A percentile compares a stretch with the other conserved stretches of the same genome.
These are phyloP conservation scores for Cathartes aura DNA, from an alignment of 2,113 vertebrate genomes.

Conservation along the genomic window DNA sequence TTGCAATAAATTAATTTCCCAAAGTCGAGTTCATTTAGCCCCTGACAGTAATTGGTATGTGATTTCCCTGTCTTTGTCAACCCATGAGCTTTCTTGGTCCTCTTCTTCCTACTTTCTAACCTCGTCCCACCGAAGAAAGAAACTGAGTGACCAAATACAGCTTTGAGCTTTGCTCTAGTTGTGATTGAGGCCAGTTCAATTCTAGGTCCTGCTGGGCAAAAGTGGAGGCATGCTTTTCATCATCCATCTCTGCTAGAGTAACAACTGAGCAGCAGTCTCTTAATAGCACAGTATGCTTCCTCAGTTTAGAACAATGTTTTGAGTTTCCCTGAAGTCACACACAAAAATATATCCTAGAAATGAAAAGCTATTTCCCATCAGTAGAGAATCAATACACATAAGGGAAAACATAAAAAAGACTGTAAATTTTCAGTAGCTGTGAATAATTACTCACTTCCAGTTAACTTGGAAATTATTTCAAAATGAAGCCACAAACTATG, in stretches of 20 bases:
- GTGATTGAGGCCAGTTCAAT: not conserved
- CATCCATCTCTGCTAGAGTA: not conserved
- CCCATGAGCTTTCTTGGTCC: not conserved
- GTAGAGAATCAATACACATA: not conserved
- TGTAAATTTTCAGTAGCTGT: not conserved
- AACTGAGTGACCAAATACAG: not conserved
- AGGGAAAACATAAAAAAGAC: not conserved
- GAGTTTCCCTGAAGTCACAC: not conserved
- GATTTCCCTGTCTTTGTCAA: not conserved
- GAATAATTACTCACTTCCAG: not conserved
- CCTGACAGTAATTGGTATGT: rapidly evolving
- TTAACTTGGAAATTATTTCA: not conserved
- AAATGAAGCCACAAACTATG: not conserved
- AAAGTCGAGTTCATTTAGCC: not conserved
- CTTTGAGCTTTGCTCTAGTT: not conserved
- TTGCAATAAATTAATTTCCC: not conserved
- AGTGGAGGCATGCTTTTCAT: not conserved
- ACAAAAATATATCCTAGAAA: not conserved
- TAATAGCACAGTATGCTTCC: not conserved
- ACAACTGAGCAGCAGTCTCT: not conserved
- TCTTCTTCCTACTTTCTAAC: not conserved
- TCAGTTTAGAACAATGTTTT: not conserved
- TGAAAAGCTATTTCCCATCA: not conserved
- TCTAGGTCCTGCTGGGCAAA: not conserved
- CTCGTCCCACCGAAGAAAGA: not conserved